Conservation (phyloP, 2,888 invertebrate genomes). For the Nycteola revayana region DNA sequence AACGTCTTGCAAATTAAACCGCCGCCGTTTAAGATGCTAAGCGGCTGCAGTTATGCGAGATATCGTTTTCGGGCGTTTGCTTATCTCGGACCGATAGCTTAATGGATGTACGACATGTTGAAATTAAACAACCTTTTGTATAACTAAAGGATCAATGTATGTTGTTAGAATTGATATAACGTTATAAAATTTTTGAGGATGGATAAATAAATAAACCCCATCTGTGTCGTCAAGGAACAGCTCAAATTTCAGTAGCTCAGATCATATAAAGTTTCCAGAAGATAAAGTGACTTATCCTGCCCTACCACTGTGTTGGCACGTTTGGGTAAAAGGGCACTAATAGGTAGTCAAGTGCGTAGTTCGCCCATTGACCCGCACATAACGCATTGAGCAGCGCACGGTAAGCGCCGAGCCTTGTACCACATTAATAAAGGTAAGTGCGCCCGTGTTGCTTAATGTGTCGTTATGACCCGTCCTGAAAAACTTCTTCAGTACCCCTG, state of each 20-base stretch:
- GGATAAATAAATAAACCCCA: no score
- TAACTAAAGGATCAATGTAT: no score
- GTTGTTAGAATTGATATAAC: no score
- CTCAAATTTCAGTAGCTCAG: no score
- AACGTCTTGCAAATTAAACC: slow-evolving; percentile 50
- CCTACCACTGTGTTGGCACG: slow-evolving; percentile 10
- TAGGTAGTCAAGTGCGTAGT: slow-evolving; percentile 48
- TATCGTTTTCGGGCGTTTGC: no score
- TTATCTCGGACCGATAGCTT: no score
- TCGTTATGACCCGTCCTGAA: slow-evolving; percentile 73
- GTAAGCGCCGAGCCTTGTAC: slow-evolving; percentile 68
- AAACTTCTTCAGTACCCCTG: slow-evolving; percentile 64
- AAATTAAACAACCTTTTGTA: no score
- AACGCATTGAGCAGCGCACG: slow-evolving; percentile 41
- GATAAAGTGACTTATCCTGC: no score
- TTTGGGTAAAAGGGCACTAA: slow-evolving; percentile 40
- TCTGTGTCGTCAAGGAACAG: no score
- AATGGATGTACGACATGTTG: no score
- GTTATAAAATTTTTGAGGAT: no score
- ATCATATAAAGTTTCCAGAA: no score
- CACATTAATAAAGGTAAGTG: slow-evolving; percentile 77
- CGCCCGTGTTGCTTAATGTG: slow-evolving; percentile 73
- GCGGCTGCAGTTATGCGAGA: slow-evolving; percentile 29
- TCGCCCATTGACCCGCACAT: slow-evolving; percentile 49
- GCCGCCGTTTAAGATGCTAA: slow-evolving; percentile 40